Percentiles rank a stretch among this genome's conserved stretches.
phyloP scores from a whole-genome alignment of 1,140 invertebrate species.

The Whitmania pigra region DNA sequence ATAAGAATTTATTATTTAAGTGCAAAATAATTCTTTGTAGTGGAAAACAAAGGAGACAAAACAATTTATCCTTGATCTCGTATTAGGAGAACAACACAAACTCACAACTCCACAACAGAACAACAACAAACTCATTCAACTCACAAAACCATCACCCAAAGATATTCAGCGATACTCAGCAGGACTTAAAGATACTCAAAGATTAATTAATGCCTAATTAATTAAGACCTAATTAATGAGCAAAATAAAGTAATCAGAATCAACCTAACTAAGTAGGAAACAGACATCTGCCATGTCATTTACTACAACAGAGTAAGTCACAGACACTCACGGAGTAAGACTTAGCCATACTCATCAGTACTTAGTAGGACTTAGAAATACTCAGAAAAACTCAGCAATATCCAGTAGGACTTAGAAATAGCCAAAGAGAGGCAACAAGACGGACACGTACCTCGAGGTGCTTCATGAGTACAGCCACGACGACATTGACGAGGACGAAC shows the following conservation, averaged over 20 bases:
- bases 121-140: neutral
- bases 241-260: no score
- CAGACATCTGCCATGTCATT: no score
- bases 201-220: no score
- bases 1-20: neutral
- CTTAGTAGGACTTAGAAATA: neutral
- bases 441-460: slow-evolving; percentile 66
- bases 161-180: no score
- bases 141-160: no score
- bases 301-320: no score
- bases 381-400: neutral
- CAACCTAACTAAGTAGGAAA: no score
- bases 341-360: no score
- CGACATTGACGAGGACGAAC: slow-evolving; percentile 98
- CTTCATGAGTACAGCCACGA: slow-evolving; percentile 98
- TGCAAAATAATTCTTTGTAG: slow-evolving; percentile 25
- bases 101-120: neutral
- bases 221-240: no score
- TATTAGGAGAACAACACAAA: neutral
- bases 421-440: neutral
- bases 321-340: no score
- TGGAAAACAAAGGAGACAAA: slow-evolving; percentile 25
- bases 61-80: neutral
- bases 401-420: neutral
- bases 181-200: no score